Evolutionary conservation across 64 coral and sea anemone genomes (phyloP), one percentile per base, ranked within the genome.

Genomic region (Orbicella faveolata): DNA sequence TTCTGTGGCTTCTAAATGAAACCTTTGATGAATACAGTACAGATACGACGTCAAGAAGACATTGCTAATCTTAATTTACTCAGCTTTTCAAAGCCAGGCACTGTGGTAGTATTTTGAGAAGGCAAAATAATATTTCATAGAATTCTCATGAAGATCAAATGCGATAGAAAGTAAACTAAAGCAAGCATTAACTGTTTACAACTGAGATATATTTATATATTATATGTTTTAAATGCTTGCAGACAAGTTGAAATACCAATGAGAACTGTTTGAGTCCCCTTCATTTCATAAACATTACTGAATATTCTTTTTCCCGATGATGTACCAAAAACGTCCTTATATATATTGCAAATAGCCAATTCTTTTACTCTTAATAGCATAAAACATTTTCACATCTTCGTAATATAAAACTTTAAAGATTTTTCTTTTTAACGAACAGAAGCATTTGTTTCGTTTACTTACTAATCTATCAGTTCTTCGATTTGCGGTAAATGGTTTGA

Each of bases 341-440:
- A 72, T 85, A 85, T 68, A 83, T 85, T 20, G 82, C 63, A 85
- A 72, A 70, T 25, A 53, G 39, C 66, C 37, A 37, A 85, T 72
- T 70, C 37, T 72, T 35, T 81, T 81, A 85, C 61, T 72, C 68
- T 85, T 85, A 70, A 52, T 85, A 72, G 82, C 82, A 85, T 85
- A 85, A 85, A 85, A 85, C 25, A 30, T 72, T 52, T 48, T 68
- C 67, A 52, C 33, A 13, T 73, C 34, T 85, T 70, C 20, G 17
- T 84, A 69, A 85, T 85, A 85, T 85, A 85, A 85, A 85, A 85
- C 36, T 85, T 85, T 41, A n/a, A 41, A 23, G 82, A 85, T 85
- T 72, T 41, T 72, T 65, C 65, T 72, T 85, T 63, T 70, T 26
- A 52, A 85, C 73, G 82, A 85, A 52, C 63, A 69, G 65, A 85